A percentile compares a stretch with the other conserved stretches of the same genome.
Evolutionary conservation across 2,888 invertebrate genomes (phyloP).

Genomic region (Cotesia congregata): DNA sequence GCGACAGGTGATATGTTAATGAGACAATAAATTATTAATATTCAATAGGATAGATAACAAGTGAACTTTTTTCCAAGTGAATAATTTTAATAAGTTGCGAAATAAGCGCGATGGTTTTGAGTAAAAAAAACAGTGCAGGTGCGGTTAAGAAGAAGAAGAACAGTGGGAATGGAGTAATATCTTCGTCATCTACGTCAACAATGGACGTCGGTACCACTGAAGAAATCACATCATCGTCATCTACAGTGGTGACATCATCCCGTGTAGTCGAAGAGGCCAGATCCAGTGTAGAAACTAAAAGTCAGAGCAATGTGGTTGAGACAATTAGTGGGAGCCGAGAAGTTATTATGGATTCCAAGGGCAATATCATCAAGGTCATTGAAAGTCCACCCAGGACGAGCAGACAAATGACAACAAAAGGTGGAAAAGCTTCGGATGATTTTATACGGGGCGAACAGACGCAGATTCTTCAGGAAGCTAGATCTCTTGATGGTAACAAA

Average conservation of each 20-base stretch:
- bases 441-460: slow-evolving; percentile 56
- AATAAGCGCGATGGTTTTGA: slow-evolving; percentile 51
- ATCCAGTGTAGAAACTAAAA: slow-evolving; percentile 55
- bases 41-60: slow-evolving; percentile 9
- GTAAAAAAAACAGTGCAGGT: slow-evolving; percentile 48
- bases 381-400: slow-evolving; percentile 53
- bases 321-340: slow-evolving; percentile 60
- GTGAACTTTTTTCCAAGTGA: slow-evolving; percentile 15
- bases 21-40: slow-evolving; percentile 21
- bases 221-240: slow-evolving; percentile 35
- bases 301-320: slow-evolving; percentile 58
- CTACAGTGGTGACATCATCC: slow-evolving; percentile 53
- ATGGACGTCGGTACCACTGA: not conserved
- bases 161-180: slow-evolving; percentile 41
- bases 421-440: slow-evolving; percentile 53
- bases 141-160: slow-evolving; percentile 46
- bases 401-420: slow-evolving; percentile 44
- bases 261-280: slow-evolving; percentile 61
- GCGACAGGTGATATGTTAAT: slow-evolving; percentile 19
- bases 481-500: slow-evolving; percentile 2
- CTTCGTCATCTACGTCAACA: slow-evolving; percentile 44
- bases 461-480: slow-evolving; percentile 42
- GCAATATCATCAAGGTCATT: slow-evolving; percentile 60
- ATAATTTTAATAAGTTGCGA: not conserved
- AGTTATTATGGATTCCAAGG: slow-evolving; percentile 62